Conservation (phyloP, 2,113 vertebrate genomes). For the Poecilia latipinna region DNA sequence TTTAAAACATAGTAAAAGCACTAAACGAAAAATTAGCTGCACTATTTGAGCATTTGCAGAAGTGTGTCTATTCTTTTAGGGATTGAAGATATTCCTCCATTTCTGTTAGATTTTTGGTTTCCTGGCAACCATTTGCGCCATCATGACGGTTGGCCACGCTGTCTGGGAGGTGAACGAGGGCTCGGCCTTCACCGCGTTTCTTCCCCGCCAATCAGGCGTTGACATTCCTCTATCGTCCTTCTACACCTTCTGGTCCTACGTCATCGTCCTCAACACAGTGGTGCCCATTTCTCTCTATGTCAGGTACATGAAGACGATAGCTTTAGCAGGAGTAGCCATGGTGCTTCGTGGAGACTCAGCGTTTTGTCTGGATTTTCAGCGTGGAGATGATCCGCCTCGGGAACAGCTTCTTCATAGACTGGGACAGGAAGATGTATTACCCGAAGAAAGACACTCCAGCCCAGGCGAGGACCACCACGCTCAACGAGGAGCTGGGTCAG, state of each 20-base stretch:
- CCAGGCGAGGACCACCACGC: slow-evolving; percentile 92
- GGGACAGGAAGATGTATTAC: slow-evolving; percentile 96
- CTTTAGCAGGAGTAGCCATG: neutral
- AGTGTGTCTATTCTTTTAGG: neutral
- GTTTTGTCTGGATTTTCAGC: slow-evolving; percentile 58
- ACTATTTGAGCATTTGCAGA: too few species aligned
- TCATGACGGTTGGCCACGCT: slow-evolving; percentile 87
- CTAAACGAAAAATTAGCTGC: too few species aligned
- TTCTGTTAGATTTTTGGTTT: slow-evolving; percentile 87
- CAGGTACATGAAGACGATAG: slow-evolving; percentile 77
- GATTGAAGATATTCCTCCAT: neutral
- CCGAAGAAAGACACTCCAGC: slow-evolving; percentile 85
- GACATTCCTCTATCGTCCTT: slow-evolving; percentile 80
- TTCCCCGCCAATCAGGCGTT: slow-evolving; percentile 82
- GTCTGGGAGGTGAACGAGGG: slow-evolving; percentile 88
- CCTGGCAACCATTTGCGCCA: slow-evolving; percentile 86
- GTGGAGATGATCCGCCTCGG: slow-evolving; percentile 95
- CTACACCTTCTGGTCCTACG: slow-evolving; percentile 94
- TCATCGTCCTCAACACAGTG: slow-evolving; percentile 96
- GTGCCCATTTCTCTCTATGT: slow-evolving; percentile 98
- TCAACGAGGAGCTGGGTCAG: slow-evolving; percentile 96
- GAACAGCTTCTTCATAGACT: slow-evolving; percentile 95
- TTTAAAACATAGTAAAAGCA: too few species aligned
- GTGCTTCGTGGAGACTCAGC: neutral
- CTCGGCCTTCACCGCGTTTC: slow-evolving; percentile 84